Evolutionary conservation across 2,888 invertebrate genomes (phyloP).

Genomic region (Blastobasis adustella): DNA sequence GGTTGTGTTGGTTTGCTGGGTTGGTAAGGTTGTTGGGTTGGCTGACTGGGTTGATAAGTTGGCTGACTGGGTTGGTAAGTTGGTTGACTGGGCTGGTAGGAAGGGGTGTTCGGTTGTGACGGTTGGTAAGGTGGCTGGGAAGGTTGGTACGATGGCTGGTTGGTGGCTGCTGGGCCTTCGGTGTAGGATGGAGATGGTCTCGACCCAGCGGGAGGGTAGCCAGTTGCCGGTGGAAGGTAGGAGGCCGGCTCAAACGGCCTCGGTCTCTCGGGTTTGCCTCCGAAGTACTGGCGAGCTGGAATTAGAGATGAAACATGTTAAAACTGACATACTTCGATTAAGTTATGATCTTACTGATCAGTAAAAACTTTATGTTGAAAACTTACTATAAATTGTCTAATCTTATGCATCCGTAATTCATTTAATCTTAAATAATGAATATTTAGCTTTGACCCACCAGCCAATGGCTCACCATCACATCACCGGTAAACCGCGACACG

Average conservation of each 20-base stretch:
- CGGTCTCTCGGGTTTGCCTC: slow-evolving; percentile 79
- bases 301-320: slow-evolving; percentile 15
- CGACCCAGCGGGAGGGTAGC: slow-evolving; percentile 54
- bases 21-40: slow-evolving; percentile 29
- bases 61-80: slow-evolving; percentile 25
- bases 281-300: slow-evolving; percentile 81
- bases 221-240: slow-evolving; percentile 52
- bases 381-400: no score
- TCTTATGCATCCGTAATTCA: no score
- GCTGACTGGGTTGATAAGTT: slow-evolving; percentile 26
- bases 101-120: slow-evolving; percentile 19
- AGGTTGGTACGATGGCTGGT: slow-evolving; percentile 23
- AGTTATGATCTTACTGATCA: no score
- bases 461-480: no score
- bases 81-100: slow-evolving; percentile 22
- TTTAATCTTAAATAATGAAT: no score
- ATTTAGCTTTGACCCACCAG: no score
- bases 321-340: no score
- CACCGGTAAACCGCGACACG: no score
- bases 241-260: slow-evolving; percentile 77
- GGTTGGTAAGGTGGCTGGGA: slow-evolving; percentile 29
- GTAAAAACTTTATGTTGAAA: no score
- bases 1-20: slow-evolving; percentile 18
- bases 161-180: slow-evolving; percentile 42
- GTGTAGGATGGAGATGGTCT: slow-evolving; percentile 57